A percentile compares a stretch with the other conserved stretches of the same genome.
Evolutionary conservation across 2,113 vertebrate species (phyloP).

Genomic region (Catharus fuscescens): DNA sequence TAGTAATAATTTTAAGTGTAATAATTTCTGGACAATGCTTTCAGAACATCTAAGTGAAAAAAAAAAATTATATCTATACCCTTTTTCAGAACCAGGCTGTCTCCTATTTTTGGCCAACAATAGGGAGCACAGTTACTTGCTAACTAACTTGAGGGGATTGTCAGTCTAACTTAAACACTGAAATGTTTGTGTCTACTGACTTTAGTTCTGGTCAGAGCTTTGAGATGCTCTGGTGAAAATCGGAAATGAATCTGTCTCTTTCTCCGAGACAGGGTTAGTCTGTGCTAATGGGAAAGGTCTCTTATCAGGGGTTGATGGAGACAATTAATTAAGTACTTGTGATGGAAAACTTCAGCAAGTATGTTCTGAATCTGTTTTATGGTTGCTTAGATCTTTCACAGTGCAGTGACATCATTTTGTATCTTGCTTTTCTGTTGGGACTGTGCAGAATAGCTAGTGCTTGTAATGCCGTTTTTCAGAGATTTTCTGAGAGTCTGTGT

Average conservation of each 20-base stretch:
- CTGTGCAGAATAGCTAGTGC: not conserved
- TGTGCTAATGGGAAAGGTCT: slow-evolving; percentile 1
- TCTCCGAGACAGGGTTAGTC: not conserved
- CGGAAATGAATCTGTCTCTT: not conserved
- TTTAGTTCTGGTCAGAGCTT: slow-evolving; percentile 17
- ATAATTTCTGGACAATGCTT: not conserved
- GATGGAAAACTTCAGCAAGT: not conserved
- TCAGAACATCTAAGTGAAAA: not conserved
- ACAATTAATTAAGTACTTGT: not conserved
- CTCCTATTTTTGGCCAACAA: not conserved
- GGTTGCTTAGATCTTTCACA: slow-evolving; percentile 3
- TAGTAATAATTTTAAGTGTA: not conserved
- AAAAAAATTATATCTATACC: not conserved
- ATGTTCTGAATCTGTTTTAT: slow-evolving; percentile 7
- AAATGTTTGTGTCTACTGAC: not conserved
- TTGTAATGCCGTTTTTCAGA: not conserved
- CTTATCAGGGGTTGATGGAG: not conserved
- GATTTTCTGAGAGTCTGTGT: not conserved
- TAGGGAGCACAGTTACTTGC: not conserved
- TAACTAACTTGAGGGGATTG: not conserved
- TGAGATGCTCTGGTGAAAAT: not conserved
- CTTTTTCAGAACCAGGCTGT: not conserved
- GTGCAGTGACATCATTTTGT: not conserved
- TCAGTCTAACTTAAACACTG: not conserved
- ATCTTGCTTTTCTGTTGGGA: not conserved